A percentile compares a stretch with the other conserved stretches of the same genome.
These are phyloP conservation scores for Odontamblyopus rebecca DNA, from an alignment of 2,797 vertebrate genomes.

Conservation along the genomic window DNA sequence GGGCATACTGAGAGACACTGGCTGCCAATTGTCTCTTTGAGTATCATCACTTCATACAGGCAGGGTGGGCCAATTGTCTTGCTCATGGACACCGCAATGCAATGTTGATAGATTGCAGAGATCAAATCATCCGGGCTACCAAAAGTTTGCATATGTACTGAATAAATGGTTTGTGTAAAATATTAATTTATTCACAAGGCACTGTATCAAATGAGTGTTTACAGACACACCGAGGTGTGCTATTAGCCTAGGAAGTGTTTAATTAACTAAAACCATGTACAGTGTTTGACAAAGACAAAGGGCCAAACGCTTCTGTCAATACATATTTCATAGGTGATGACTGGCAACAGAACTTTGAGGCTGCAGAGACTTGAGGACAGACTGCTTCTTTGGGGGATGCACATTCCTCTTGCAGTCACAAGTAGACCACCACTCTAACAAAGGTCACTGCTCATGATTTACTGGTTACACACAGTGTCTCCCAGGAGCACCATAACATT, in stretches of 20 bases:
- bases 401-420: conserved; percentile 62
- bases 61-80: not conserved
- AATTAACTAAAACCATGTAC: not conserved
- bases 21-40: not conserved
- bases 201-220: not conserved
- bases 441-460: conserved; percentile 69
- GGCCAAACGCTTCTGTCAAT: not conserved
- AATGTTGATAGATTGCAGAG: not conserved
- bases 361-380: conserved; percentile 57
- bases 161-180: not conserved
- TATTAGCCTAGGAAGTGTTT: not conserved
- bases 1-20: not conserved
- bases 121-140: not conserved
- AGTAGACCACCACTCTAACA: conserved; percentile 58
- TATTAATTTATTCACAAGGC: not conserved
- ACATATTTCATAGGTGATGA: conserved; percentile 35
- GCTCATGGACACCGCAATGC: not conserved
- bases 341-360: conserved; percentile 40
- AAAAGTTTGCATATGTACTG: not conserved
- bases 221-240: not conserved
- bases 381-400: conserved; percentile 56
- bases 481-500: conserved; percentile 66
- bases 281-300: not conserved
- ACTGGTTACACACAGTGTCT: conserved; percentile 65
- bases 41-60: not conserved